phyloP scores from a whole-genome alignment of 2,113 vertebrate genomes.

The human region GRCh38 chr11:28927001-28927500 shows the following conservation, averaged over 20 bases:
- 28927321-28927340: not conserved
- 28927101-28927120: not conserved
- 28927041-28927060: not conserved
- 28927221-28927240: not conserved
- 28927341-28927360: not conserved
- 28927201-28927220: not conserved
- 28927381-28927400: not conserved
- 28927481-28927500: not conserved
- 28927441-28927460: not conserved
- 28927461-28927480: not conserved
- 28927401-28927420: not conserved
- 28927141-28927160: not conserved
- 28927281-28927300: not conserved
- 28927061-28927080: not conserved
- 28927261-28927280: not conserved
- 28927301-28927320: not conserved
- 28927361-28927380: not conserved
- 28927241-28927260: not conserved
- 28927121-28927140: not conserved
- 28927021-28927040: not conserved
- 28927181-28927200: not conserved
- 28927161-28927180: too few relatives aligned
- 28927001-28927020: not conserved
- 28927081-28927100: not conserved
- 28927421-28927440: not conserved